phyloP scores from a whole-genome alignment of 2,113 vertebrate species.

The Caretta caretta region DNA sequence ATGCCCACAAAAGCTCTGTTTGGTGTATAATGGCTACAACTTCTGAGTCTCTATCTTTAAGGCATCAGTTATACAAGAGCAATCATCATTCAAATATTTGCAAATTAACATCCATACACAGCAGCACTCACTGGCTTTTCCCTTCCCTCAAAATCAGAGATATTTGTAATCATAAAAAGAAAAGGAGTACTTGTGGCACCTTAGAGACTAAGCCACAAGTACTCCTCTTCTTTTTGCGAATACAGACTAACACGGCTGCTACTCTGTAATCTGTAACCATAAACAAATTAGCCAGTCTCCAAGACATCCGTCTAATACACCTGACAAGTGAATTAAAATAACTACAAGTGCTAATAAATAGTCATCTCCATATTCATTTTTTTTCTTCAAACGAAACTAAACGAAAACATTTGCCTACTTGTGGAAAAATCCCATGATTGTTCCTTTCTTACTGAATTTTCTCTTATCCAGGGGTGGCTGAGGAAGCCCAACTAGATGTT shows the following conservation, averaged over 20 bases:
- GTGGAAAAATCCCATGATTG: not conserved
- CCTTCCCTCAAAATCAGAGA: constrained; percentile 30
- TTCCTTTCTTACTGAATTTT: not conserved
- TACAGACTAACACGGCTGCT: too few species aligned
- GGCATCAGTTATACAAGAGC: constrained; percentile 31
- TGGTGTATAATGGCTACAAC: constrained; percentile 60
- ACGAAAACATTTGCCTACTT: not conserved
- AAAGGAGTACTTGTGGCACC: too few species aligned
- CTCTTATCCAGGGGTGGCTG: not conserved
- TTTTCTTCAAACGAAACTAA: constrained; percentile 8
- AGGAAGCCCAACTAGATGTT: not conserved
- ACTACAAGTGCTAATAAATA: not conserved
- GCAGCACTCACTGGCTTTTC: constrained; percentile 5
- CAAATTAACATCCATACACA: constrained; percentile 31
- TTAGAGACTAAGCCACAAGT: too few species aligned
- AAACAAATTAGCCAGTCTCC: constrained; percentile 2
- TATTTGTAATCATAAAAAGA: not conserved
- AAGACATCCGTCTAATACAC: constrained; percentile 15
- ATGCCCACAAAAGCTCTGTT: constrained; percentile 75
- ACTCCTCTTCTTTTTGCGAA: too few species aligned
- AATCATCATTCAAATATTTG: constrained; percentile 51
- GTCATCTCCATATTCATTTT: not conserved
- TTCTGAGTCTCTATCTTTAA: constrained; percentile 52
- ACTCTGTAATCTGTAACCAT: not conserved
- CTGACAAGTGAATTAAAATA: constrained; percentile 13